A percentile compares a stretch with the other conserved stretches of the same genome.
phyloP scores from a whole-genome alignment of 37 sponge, comb jelly and placozoan species.

The Bolinopsis microptera region DNA sequence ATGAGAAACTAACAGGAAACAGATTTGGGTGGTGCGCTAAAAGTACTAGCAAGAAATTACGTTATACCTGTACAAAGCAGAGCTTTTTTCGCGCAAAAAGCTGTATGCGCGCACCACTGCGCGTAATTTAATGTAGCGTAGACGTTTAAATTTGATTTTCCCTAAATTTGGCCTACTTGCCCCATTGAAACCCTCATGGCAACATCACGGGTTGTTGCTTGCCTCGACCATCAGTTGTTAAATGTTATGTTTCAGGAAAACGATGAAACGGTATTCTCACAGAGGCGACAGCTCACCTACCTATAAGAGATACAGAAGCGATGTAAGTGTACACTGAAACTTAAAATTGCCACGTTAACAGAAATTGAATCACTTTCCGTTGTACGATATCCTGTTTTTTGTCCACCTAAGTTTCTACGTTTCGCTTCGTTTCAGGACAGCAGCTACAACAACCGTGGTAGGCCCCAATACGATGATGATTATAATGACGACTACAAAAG shows the following conservation, averaged over 20 bases:
- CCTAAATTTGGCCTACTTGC: neutral
- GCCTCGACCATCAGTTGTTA: too few relatives aligned
- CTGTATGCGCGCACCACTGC: neutral
- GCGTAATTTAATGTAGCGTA: neutral
- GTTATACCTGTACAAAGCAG: slow-evolving; percentile 18
- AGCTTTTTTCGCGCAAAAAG: slow-evolving; percentile 4
- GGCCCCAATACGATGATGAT: slow-evolving; percentile 14
- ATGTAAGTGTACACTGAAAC: neutral
- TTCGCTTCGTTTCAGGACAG: slow-evolving; percentile 25
- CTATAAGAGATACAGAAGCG: slow-evolving; percentile 26
- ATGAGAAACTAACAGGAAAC: too few relatives aligned
- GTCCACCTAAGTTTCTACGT: neutral
- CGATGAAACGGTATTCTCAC: neutral
- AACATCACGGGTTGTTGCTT: too few relatives aligned
- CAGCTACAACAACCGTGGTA: slow-evolving; percentile 43
- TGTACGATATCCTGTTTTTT: too few relatives aligned
- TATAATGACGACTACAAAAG: neutral
- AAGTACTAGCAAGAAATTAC: neutral
- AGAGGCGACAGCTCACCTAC: slow-evolving; percentile 10
- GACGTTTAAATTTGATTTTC: neutral
- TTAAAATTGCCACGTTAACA: too few relatives aligned
- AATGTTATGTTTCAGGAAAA: neutral
- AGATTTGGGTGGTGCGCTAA: too few relatives aligned
- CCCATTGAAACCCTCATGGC: too few relatives aligned
- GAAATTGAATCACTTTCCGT: too few relatives aligned